These are phyloP conservation scores for Aurelia aurita DNA, from an alignment of 30 jellyfish, hydroid and myxozoan species.

Conservation along the genomic window DNA sequence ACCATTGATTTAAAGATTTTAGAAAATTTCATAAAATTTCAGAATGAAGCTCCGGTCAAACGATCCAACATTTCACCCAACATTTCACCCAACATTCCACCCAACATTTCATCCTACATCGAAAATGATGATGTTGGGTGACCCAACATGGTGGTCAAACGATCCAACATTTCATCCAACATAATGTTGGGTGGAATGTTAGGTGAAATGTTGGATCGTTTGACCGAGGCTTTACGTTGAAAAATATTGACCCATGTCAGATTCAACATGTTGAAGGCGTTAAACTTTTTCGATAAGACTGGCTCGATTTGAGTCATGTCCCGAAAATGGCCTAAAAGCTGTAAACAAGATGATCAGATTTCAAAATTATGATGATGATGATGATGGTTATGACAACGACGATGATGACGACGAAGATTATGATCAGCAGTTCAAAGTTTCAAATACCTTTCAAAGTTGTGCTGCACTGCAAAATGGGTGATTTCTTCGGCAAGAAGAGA, in stretches of 20 bases:
- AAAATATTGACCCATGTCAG: no score
- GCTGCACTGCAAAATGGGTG: not conserved
- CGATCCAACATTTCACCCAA: no score
- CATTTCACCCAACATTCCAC: no score
- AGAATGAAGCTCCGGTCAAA: not conserved
- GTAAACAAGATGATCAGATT: no score
- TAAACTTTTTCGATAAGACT: no score
- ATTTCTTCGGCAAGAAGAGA: conserved; percentile 23
- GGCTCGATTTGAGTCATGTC: no score
- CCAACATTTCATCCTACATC: conserved; percentile 1
- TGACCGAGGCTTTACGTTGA: conserved; percentile 6
- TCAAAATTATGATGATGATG: no score
- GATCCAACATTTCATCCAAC: conserved; percentile 44
- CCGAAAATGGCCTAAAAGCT: no score
- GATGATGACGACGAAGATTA: not conserved
- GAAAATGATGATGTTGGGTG: conserved; percentile 23
- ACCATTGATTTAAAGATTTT: no score
- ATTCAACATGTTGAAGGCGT: no score
- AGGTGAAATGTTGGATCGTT: conserved; percentile 23
- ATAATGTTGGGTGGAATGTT: conserved; percentile 7
- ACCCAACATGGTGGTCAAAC: conserved; percentile 41
- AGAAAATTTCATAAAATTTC: no score
- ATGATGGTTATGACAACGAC: no score
- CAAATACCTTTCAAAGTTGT: conserved; percentile 32
- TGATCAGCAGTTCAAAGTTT: not conserved